Percentiles rank a stretch among this genome's conserved stretches.
Conservation (phyloP, 2,888 invertebrate genomes). For the Falcaria lacertinaria region DNA sequence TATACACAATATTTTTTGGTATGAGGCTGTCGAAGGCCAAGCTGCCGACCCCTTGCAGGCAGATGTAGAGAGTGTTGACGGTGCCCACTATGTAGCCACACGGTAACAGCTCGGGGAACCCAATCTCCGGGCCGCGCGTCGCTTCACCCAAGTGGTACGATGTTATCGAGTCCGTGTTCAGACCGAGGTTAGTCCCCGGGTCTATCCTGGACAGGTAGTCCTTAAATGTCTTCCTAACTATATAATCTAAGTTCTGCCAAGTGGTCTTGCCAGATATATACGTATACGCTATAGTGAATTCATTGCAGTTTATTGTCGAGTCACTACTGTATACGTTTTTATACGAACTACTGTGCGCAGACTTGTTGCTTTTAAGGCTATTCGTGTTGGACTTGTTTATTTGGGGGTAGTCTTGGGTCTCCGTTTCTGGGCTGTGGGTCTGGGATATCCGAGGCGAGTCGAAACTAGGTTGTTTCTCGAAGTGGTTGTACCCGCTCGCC, state of each 20-base stretch:
- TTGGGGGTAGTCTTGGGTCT: conserved; percentile 64
- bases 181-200: conserved; percentile 92
- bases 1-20: conserved; percentile 96
- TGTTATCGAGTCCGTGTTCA: conserved; percentile 92
- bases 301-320: conserved; percentile 81
- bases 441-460: conserved; percentile 70
- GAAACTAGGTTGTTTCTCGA: conserved; percentile 70
- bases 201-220: conserved; percentile 96
- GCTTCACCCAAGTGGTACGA: conserved; percentile 97
- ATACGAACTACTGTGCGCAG: conserved; percentile 72
- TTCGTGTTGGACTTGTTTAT: conserved; percentile 75
- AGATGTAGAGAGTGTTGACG: conserved; percentile 91
- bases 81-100: conserved; percentile 96
- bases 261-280: conserved; percentile 95
- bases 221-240: conserved; percentile 94
- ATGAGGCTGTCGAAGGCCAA: conserved; percentile 97
- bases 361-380: conserved; percentile 78
- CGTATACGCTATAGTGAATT: conserved; percentile 92
- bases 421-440: conserved; percentile 68
- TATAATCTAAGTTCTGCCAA: conserved; percentile 96
- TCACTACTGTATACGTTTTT: conserved; percentile 74
- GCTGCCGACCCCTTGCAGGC: conserved; percentile 91
- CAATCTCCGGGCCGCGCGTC: conserved; percentile 87
- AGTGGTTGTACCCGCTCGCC: conserved; percentile 66
- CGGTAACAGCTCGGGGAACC: conserved; percentile 93